Evolutionary conservation across 2,888 invertebrate species (phyloP).

Genomic region (Drosophila pullipes): DNA sequence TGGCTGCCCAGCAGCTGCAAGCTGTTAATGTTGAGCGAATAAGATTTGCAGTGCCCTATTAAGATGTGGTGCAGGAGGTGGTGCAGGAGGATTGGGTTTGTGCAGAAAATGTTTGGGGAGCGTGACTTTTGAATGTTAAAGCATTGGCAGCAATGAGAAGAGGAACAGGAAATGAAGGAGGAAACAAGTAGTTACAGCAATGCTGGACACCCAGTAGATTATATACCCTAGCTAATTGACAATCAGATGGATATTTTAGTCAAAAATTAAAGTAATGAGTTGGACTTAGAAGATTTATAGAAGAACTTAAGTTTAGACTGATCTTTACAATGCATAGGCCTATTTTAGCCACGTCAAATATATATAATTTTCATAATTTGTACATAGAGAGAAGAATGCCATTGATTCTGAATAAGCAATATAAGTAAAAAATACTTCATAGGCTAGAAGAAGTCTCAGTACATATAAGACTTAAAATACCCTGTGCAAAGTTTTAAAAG

Average conservation of each 20-base stretch:
- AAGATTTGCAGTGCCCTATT: not conserved
- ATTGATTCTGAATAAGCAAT: not conserved
- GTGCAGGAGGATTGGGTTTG: not conserved
- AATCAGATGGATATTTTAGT: not conserved
- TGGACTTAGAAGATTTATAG: not conserved
- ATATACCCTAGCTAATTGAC: not conserved
- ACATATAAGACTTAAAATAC: not conserved
- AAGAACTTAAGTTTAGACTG: not conserved
- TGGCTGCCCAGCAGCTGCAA: slow-evolving; percentile 37
- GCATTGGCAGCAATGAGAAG: slow-evolving; percentile 26
- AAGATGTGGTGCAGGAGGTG: no score
- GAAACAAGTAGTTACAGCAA: not conserved
- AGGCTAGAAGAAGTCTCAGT: not conserved
- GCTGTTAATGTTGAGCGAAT: slow-evolving; percentile 21
- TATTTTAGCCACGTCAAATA: not conserved
- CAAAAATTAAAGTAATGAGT: not conserved
- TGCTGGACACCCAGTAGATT: not conserved
- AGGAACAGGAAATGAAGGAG: not conserved
- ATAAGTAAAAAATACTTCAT: not conserved
- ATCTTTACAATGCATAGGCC: not conserved
- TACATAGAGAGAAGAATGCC: not conserved
- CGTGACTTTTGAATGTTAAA: slow-evolving; percentile 48
- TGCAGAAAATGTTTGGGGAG: slow-evolving; percentile 46
- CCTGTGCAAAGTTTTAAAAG: no score
- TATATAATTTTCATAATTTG: not conserved